phyloP scores from a whole-genome alignment of 2,113 vertebrate genomes.

The Caretta caretta region DNA sequence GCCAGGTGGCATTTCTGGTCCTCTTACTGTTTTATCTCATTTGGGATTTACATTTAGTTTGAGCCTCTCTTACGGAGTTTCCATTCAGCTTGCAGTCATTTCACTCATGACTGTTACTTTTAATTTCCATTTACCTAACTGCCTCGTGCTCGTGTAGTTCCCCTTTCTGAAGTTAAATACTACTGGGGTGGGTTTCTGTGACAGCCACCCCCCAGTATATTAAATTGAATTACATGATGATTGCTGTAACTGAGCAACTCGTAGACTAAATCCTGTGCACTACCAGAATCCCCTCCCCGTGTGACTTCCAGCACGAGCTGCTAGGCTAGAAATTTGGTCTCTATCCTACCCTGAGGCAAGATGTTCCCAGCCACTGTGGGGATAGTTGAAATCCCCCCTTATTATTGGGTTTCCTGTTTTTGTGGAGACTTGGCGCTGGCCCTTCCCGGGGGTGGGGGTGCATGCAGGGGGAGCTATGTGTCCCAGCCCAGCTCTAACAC shows the following conservation, averaged over 20 bases:
- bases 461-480: background rate
- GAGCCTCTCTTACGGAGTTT: background rate
- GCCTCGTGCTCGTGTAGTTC: fast-evolving
- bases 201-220: fast-evolving
- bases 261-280: no score
- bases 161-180: background rate
- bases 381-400: no score
- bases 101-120: background rate
- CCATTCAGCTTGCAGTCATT: background rate
- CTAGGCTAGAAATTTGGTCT: no score
- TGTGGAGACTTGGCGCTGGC: no score
- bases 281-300: no score
- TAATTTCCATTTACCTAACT: background rate
- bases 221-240: no score
- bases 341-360: no score
- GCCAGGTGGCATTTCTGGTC: background rate
- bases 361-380: no score
- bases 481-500: fast-evolving
- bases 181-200: fast-evolving
- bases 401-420: no score
- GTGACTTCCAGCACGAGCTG: no score
- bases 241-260: no score
- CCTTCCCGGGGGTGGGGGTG: background rate
- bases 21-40: background rate
- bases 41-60: background rate